Evolutionary conservation across 2,888 invertebrate genomes (phyloP), one percentile per base, ranked within the genome.

Genomic region (Calliphora vomitoria): DNA sequence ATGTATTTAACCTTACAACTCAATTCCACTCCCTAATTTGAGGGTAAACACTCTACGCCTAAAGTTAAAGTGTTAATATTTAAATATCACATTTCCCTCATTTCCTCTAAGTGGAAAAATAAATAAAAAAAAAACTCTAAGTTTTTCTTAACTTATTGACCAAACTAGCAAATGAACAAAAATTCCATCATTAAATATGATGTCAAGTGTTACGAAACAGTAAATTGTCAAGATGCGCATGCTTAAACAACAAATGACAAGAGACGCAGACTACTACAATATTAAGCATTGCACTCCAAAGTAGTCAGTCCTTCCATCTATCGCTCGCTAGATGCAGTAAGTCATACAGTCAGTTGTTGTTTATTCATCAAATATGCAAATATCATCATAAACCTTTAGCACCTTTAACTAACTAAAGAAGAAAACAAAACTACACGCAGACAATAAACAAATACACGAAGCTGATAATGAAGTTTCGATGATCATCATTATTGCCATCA

Each of bases 191-290:
- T 10, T 60, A 18, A 35, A 81, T 78, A 75, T 79, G 74, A 87
- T 79, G 82, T 85, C 87, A 87, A 87, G 87, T 85, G 87, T 85
- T 82, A 71, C 58, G 85, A 85, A 44, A 85, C 85, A 85, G 85
- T 60, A 87, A 87, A 87, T 85, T 87, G 25, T 82, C 58, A 75
- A 74, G 82, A 79, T 85, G 85, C 82, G 60, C 82, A 82, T 79
- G 85, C 85, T 53, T 85, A 78, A 75, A 75, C 80, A 84, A 25
- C 75, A 41, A 60, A 76, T 81, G 41, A 58, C 38, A 69, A 64
- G n/a, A 44, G 31, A 44, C 44, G 31, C n/a, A n/a, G 0, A 8
- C 60, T 35, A 15, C 69, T 58, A 50, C 13, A 47, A 58, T 18
- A 53, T 13, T 60, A 50, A n/a, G 53, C 41, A 53, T 66, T 44